Percentiles rank a stretch among this genome's conserved stretches.
These are phyloP conservation scores for Apoderus coryli DNA, from an alignment of 2,888 invertebrate genomes.

Conservation along the genomic window DNA sequence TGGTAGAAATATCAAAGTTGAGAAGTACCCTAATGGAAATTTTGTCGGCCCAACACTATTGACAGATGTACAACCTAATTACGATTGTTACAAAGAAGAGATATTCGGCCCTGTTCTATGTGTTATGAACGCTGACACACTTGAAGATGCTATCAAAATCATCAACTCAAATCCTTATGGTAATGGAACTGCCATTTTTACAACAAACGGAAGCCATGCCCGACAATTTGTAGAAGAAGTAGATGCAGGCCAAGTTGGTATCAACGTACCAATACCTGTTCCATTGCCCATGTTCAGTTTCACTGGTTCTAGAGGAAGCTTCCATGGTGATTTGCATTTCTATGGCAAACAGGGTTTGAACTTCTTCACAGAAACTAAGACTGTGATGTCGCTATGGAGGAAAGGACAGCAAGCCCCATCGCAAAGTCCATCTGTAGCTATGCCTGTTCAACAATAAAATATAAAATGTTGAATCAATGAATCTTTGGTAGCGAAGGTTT, in stretches of 20 bases:
- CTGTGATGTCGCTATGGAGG: conserved; percentile 88
- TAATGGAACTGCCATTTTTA: conserved; percentile 97
- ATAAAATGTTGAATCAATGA: too few species aligned
- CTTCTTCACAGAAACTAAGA: conserved; percentile 96
- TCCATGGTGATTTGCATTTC: conserved; percentile 92
- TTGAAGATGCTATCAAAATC: conserved; percentile 86
- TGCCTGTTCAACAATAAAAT: conserved; percentile 31
- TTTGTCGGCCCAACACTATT: conserved; percentile 96
- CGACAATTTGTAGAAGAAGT: conserved; percentile 84
- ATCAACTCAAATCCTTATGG: conserved; percentile 94
- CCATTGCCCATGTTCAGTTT: conserved; percentile 99
- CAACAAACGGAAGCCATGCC: conserved; percentile 94
- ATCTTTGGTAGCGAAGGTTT: too few species aligned
- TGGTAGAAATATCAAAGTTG: conserved; percentile 68
- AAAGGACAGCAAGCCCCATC: conserved; percentile 26
- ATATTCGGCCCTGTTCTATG: conserved; percentile 96
- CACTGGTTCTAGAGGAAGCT: conserved; percentile 91
- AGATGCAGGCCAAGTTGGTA: conserved; percentile 94
- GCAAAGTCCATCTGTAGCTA: conserved; percentile 27
- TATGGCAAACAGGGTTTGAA: conserved; percentile 96
- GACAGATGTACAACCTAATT: conserved; percentile 66
- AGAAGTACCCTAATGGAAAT: conserved; percentile 91
- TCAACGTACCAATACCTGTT: conserved; percentile 97
- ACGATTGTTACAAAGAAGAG: conserved; percentile 93
- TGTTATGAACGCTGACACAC: conserved; percentile 70